Percentiles rank a stretch among this genome's conserved stretches.
Evolutionary conservation across 2,888 invertebrate species (phyloP).

Genomic region (Synergus itoensis): DNA sequence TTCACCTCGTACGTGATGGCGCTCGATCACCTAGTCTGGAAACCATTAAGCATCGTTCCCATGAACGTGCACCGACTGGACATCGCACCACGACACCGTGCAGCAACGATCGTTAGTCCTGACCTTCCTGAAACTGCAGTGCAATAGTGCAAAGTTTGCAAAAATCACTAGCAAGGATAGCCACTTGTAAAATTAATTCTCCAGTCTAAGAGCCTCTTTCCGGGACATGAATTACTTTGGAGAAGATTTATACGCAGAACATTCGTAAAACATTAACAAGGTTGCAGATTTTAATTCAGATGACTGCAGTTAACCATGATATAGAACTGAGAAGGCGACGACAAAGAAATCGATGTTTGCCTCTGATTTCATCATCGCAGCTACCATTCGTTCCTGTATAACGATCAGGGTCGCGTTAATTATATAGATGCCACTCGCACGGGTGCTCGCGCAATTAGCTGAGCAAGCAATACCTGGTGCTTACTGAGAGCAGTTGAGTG

Average conservation of each 20-base stretch:
- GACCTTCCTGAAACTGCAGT: slow-evolving; percentile 31
- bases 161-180: slow-evolving; percentile 26
- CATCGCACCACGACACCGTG: slow-evolving; percentile 35
- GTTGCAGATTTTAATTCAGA: not conserved
- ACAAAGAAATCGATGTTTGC: slow-evolving; percentile 26
- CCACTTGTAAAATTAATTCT: slow-evolving; percentile 38
- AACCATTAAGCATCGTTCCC: slow-evolving; percentile 38
- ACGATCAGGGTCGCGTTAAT: slow-evolving; percentile 38
- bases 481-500: slow-evolving; percentile 45
- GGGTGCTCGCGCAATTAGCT: slow-evolving; percentile 47
- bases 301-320: not conserved
- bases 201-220: slow-evolving; percentile 12
- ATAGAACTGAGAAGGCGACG: slow-evolving; percentile 17
- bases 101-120: slow-evolving; percentile 32
- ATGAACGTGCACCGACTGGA: slow-evolving; percentile 38
- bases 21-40: slow-evolving; percentile 48
- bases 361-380: slow-evolving; percentile 26
- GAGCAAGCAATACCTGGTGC: slow-evolving; percentile 43
- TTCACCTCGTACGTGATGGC: slow-evolving; percentile 55
- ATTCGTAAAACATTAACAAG: not conserved
- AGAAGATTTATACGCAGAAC: not conserved
- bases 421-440: slow-evolving; percentile 39
- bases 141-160: slow-evolving; percentile 21
- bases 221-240: slow-evolving; percentile 26
- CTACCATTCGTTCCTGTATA: slow-evolving; percentile 34